Evolutionary conservation across 2,888 invertebrate species (phyloP), one percentile per base, ranked within the genome.

Genomic region (Nasonia oneida): DNA sequence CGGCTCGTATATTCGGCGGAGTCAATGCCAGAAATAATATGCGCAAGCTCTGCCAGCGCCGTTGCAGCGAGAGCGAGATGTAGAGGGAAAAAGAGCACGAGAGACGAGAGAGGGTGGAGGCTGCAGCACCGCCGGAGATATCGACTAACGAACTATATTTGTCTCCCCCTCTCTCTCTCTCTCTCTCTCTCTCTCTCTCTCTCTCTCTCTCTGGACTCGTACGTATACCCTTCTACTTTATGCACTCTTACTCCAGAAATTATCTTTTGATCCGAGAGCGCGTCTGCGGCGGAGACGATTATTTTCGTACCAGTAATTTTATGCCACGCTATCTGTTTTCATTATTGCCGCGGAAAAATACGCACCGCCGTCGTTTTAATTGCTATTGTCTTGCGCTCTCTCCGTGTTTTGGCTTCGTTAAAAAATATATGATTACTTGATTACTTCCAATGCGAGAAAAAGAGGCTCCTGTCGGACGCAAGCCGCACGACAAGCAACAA

Each of bases 1-100:
- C 89, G 89, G 81, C 86, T 89, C 88, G 87, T 90, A 88, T 89
- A 88, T 87, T 88, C 85, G 87, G 80, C 88, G 86, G 88, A 91
- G 91, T 92, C 91, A 90, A 91, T 91, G 92, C 92, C 92, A 91
- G 91, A 92, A 92, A 92, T 92, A 93, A 92, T 92, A 92, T 91
- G 89, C 88, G 90, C 78, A 39, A 61, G 57, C 61, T 10, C 47
- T 67, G 23, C 33, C 53, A 67, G 64, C 10, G n/a, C 64, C 18
- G 42, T 10, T n/a, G 64, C 67, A 50, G 47, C 61, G 18, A 14
- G 75, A 57, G 5, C 70, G 83, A 10, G 23, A 50, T 50, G 88
- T 87, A 86, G 88, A 85, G 82, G 18, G 88, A 87, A 84, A 84
- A 78, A 82, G 86, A 57, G 53, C 14, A 78, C 37, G 37, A 82